A percentile compares a stretch with the other conserved stretches of the same genome.
Evolutionary conservation across 1,140 invertebrate species (phyloP).

Genomic region (Ooceraea biroi): DNA sequence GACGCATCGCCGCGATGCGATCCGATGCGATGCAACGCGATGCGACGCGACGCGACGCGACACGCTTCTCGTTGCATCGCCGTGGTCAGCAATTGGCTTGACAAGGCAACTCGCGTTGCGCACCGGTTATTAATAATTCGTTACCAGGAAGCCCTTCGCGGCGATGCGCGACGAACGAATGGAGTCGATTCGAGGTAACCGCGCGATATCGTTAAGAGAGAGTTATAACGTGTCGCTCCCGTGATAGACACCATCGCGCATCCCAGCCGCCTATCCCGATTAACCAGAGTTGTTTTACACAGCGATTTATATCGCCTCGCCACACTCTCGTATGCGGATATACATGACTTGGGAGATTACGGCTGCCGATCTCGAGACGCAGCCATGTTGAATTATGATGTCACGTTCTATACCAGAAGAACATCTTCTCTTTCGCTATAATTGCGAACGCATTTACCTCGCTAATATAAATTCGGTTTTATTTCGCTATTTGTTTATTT

Average conservation of each 20-base stretch:
- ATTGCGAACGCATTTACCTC: too few relatives aligned
- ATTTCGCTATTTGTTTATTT: too few relatives aligned
- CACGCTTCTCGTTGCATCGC: constrained; percentile 37
- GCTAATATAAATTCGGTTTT: too few relatives aligned
- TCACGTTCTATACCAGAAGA: constrained; percentile 8
- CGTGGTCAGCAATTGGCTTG: constrained; percentile 57
- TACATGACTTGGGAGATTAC: neutral
- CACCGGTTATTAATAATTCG: constrained; percentile 71
- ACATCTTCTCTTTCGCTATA: too few relatives aligned
- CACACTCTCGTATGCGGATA: neutral
- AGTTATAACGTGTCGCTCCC: constrained; percentile 23
- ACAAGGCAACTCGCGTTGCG: constrained; percentile 35
- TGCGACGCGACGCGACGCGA: constrained; percentile 28
- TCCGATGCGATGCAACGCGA: constrained; percentile 35
- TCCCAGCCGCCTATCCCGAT: constrained; percentile 13
- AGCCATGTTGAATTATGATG: neutral
- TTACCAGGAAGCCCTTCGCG: constrained; percentile 58
- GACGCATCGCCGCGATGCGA: constrained; percentile 2
- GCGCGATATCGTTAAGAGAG: constrained; percentile 19
- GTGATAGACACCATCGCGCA: constrained; percentile 32
- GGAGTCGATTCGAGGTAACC: constrained; percentile 21
- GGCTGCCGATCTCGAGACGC: neutral
- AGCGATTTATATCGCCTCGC: neutral
- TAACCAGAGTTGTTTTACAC: constrained; percentile 57
- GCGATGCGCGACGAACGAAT: neutral